phyloP scores from a whole-genome alignment of 2,113 vertebrate species.

The Sialia sialis region DNA sequence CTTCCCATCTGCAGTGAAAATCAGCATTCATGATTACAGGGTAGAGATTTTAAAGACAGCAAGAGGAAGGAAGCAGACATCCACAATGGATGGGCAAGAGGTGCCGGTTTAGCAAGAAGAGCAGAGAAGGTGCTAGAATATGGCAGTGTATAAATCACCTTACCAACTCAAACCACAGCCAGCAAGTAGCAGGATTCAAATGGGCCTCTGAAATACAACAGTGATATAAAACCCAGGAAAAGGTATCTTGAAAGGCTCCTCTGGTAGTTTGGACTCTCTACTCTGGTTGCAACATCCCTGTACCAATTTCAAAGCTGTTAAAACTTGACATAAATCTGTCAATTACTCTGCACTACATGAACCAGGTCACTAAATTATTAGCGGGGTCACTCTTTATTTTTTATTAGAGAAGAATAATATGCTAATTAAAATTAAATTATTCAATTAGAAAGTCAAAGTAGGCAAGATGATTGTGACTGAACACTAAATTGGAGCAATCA shows the following conservation, averaged over 20 bases:
- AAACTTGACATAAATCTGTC: background rate
- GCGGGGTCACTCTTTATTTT: background rate
- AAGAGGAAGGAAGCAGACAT: background rate
- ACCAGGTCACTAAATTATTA: background rate
- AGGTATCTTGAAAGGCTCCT: background rate
- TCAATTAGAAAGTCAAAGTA: background rate
- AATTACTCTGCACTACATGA: background rate
- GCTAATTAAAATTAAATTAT: background rate
- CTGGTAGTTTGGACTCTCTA: background rate
- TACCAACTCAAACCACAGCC: background rate
- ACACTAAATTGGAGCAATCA: background rate
- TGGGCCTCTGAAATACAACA: background rate
- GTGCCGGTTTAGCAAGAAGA: background rate
- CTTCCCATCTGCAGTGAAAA: background rate
- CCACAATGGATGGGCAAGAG: background rate
- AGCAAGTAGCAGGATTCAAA: background rate
- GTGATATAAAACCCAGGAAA: background rate
- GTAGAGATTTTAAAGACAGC: background rate
- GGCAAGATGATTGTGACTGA: background rate
- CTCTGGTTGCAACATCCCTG: background rate
- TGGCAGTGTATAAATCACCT: background rate
- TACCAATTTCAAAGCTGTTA: background rate
- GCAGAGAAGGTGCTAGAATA: background rate
- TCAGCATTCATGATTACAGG: background rate
- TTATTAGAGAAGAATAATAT: background rate